phyloP scores from a whole-genome alignment of 2,888 invertebrate species.

The Hyalella azteca region DNA sequence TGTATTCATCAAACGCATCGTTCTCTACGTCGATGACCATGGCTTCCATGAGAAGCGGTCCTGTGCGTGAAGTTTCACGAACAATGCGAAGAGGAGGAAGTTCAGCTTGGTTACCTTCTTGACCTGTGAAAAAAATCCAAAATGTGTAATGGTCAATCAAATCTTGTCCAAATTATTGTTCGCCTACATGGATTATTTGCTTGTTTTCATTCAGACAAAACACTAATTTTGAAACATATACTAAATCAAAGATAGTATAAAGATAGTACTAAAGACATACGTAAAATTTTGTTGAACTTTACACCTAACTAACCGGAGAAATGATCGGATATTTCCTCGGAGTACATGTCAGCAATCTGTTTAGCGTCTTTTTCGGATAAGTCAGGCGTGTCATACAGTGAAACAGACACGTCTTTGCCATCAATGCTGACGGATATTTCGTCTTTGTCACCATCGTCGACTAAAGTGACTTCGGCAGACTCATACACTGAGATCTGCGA shows the following conservation, averaged over 20 bases:
- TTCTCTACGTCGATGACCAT: slow-evolving; percentile 88
- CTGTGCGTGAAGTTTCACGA: slow-evolving; percentile 86
- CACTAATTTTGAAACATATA: no score
- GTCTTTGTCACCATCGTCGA: slow-evolving; percentile 73
- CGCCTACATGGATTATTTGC: no score
- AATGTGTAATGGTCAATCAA: neutral
- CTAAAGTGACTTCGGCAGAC: slow-evolving; percentile 50
- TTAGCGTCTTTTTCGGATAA: slow-evolving; percentile 89
- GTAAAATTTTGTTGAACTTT: neutral
- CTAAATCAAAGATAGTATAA: no score
- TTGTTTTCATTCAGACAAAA: no score
- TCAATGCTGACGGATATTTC: slow-evolving; percentile 90
- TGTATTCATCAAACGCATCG: slow-evolving; percentile 72
- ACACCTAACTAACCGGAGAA: slow-evolving; percentile 44
- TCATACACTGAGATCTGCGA: slow-evolving; percentile 69
- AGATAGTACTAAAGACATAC: neutral
- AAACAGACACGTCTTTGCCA: slow-evolving; percentile 89
- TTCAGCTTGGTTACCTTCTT: slow-evolving; percentile 68
- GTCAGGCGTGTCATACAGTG: slow-evolving; percentile 89
- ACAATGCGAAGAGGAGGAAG: slow-evolving; percentile 85
- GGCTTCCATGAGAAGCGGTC: slow-evolving; percentile 87
- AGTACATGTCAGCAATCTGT: slow-evolving; percentile 92
- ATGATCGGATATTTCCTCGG: slow-evolving; percentile 83
- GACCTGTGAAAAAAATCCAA: slow-evolving; percentile 39
- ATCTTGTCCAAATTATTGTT: neutral